Evolutionary conservation across 1,140 invertebrate species (phyloP), one percentile per base, ranked within the genome.

Genomic region (Drosophila elegans): DNA sequence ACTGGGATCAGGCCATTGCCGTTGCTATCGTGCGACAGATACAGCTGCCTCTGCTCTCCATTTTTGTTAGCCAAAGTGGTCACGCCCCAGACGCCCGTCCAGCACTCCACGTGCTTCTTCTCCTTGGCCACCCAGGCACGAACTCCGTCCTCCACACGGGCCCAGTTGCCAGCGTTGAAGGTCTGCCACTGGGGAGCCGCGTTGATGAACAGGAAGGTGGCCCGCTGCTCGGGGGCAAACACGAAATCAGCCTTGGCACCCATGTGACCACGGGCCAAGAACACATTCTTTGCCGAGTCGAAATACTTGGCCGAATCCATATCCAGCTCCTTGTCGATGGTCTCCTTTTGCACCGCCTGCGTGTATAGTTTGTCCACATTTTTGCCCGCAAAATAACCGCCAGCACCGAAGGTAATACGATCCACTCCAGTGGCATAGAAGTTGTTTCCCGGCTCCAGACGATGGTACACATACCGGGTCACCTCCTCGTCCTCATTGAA

Each of bases 161-260:
- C 93, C 95, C 95, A 95, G 82, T 95, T 95, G 25, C 94, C 94
- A 41, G 92, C 94, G 69, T 95, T 95, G 54, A 95, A 94, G 6
- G 93, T 93, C 59, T 95, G 94, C 95, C 95, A 95, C 78, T 88
- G 94, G 5, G 94, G 94, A 10, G 93, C 94, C 6, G 92, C 93
- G 80, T 95, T 96, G 16, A 94, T 93, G 78, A 94, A 95, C 68
- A 93, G 94, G 83, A 94, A 95, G 0, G 94, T 95, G 11, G 94
- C 91, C 0, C 93, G 92, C 78, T 96, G 94, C 38, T 94, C 94
- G 3, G 93, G 86, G 0, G 93, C 94, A 69, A 93, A 95, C 0
- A 95, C 92, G 53, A 94, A 94, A 77, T 96, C 95, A 13, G 93
- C 94, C 80, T 95, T 95, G 29, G 95, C 95, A 0, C 94, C 92